These are phyloP conservation scores for Gallinago paraguaiae DNA, from an alignment of 2,113 vertebrate species.

Conservation along the genomic window DNA sequence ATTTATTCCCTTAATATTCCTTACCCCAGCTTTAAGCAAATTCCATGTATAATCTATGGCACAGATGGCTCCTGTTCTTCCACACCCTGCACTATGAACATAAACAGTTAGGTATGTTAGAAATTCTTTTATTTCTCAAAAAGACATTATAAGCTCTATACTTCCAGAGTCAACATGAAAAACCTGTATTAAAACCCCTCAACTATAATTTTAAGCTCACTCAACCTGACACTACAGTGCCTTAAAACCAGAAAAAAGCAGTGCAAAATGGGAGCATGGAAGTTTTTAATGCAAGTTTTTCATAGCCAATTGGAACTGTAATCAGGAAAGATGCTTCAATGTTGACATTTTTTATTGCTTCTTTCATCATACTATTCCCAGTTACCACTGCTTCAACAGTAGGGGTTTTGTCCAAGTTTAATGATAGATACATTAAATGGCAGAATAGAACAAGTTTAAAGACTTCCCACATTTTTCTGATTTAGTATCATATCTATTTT, in stretches of 20 bases:
- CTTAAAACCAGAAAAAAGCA: background rate
- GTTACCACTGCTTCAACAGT: background rate
- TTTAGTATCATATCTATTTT: background rate
- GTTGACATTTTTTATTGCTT: background rate
- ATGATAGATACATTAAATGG: background rate
- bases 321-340: background rate
- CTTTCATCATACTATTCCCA: background rate
- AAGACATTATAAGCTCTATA: background rate
- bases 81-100: slow-evolving; percentile 92
- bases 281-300: background rate
- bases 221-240: background rate
- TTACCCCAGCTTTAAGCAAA: slow-evolving; percentile 97
- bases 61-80: slow-evolving; percentile 98
- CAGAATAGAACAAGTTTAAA: background rate
- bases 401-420: background rate
- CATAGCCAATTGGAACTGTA: background rate
- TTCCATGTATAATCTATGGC: slow-evolving; percentile 99
- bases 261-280: background rate
- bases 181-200: background rate
- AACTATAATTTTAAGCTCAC: background rate
- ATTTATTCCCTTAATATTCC: slow-evolving; percentile 31
- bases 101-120: slow-evolving; percentile 25
- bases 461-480: background rate
- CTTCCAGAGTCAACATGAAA: background rate
- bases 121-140: background rate